phyloP scores from a whole-genome alignment of 2,797 vertebrate species.

The Sebastes flavidus region DNA sequence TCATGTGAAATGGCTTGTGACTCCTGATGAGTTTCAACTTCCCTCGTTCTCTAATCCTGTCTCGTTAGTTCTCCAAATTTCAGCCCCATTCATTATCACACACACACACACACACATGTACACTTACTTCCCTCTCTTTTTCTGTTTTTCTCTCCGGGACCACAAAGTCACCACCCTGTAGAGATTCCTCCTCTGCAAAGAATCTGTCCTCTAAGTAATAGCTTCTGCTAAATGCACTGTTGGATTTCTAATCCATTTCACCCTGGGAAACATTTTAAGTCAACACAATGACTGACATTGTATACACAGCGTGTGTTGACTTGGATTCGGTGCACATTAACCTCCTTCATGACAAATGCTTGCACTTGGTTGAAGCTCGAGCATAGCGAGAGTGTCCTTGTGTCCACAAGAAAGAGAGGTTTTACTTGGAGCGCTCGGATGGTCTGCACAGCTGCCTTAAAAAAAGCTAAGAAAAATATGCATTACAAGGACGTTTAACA shows the following conservation, averaged over 20 bases:
- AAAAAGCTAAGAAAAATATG: slow-evolving; percentile 18
- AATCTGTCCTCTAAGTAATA: slow-evolving; percentile 67
- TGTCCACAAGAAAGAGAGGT: slow-evolving; percentile 42
- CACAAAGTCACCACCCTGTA: slow-evolving; percentile 62
- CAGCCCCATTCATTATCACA: slow-evolving; percentile 48
- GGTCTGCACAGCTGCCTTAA: slow-evolving; percentile 8
- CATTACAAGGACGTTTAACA: slow-evolving; percentile 20
- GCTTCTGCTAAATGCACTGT: slow-evolving; percentile 61
- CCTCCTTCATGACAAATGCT: slow-evolving; percentile 59
- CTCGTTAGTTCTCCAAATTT: slow-evolving; percentile 54
- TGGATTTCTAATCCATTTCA: slow-evolving; percentile 70
- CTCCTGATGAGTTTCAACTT: slow-evolving; percentile 57
- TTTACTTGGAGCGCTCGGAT: slow-evolving; percentile 8
- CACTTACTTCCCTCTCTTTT: slow-evolving; percentile 24
- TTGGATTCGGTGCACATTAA: slow-evolving; percentile 62
- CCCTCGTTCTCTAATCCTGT: slow-evolving; percentile 47
- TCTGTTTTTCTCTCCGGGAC: slow-evolving; percentile 50
- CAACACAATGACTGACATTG: slow-evolving; percentile 74
- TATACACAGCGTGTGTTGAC: slow-evolving; percentile 71
- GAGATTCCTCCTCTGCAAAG: slow-evolving; percentile 56
- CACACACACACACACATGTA: slow-evolving; percentile 13
- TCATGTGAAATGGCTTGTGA: slow-evolving; percentile 57
- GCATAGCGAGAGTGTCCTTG: slow-evolving; percentile 16
- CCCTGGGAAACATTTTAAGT: slow-evolving; percentile 79
- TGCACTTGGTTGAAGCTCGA: slow-evolving; percentile 12